Base-by-base conservation (phyloP, 2,888 invertebrate species). In the Acleris holmiana region DNA sequence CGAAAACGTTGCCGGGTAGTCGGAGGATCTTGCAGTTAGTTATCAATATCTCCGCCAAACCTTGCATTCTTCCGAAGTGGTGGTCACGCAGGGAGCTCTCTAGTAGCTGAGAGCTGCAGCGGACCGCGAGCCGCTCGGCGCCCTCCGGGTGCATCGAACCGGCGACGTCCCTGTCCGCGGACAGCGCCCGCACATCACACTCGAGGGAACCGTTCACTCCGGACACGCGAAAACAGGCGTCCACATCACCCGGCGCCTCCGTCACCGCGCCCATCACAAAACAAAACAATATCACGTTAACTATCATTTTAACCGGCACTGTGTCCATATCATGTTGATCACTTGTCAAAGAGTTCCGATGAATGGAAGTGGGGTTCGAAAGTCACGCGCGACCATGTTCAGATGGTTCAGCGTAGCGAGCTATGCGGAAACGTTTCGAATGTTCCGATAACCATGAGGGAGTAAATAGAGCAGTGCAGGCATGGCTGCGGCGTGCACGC, bases 11-110 rank as follows among this genome's bases (percentile, higher is more conserved):
- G 23, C 95, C 94, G 13, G 96, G 96, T 69, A 98, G 92, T 54
- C 95, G 94, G 64, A 96, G 93, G 71, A 98, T 90, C 86, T 97
- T 97, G 91, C 97, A 98, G 77, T 95, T 94, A 74, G 94, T 94
- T 73, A 98, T 93, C 71, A 94, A 93, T 73, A 98, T 93, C 79
- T 96, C 96, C 75, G 96, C 95, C 71, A 98, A 93, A 77, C 96
- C 96, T 83, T 95, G 95, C 73, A 98, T 93, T 66, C 95, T 94
- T 64, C 94, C 94, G 89, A 97, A 96, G 73, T 95, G 95, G 73
- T 95, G 95, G 56, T 94, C 94, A 57, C 95, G 94, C 76, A 98
- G 89, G 66, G 95, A 94, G 91, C 97, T 97, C 93, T 97, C 97
- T 66, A 78, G 76, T 63, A 78, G 81, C 66, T 79, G 79, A 74